Percentiles rank a stretch among this genome's conserved stretches.
These are phyloP conservation scores for Mythimna ferrago DNA, from an alignment of 2,888 invertebrate genomes.

Conservation along the genomic window DNA sequence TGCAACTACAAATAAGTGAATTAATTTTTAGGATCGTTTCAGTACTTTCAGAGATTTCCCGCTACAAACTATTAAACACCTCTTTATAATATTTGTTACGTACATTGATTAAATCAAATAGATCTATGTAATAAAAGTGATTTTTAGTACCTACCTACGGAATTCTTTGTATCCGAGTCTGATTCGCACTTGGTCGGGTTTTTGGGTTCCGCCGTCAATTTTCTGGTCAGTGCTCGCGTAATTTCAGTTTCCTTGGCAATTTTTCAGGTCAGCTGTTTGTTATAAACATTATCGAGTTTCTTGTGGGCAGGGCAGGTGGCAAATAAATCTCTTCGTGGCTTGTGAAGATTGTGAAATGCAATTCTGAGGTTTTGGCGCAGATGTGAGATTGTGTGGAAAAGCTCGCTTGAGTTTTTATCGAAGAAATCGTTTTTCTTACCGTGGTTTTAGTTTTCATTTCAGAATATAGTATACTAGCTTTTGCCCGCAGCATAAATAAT, in stretches of 20 bases:
- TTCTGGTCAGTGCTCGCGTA: constrained; percentile 87
- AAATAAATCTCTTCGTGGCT: constrained; percentile 45
- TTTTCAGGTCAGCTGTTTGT: constrained; percentile 83
- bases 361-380: constrained; percentile 17
- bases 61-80: no score
- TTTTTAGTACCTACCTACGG: no score
- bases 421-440: not conserved
- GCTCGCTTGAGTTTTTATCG: not conserved
- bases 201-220: constrained; percentile 80
- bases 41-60: no score
- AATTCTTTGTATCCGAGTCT: not conserved
- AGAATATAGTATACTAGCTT: no score
- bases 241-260: constrained; percentile 84
- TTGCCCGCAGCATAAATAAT: no score
- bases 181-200: not conserved
- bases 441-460: no score
- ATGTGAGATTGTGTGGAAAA: constrained; percentile 3
- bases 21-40: no score
- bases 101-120: no score
- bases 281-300: constrained; percentile 75
- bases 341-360: constrained; percentile 34
- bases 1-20: no score
- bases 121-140: no score
- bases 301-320: constrained; percentile 46
- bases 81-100: no score